These are phyloP conservation scores for Euphysa ruthae DNA, from an alignment of 30 jellyfish, hydroid and myxozoan species.

Conservation along the genomic window DNA sequence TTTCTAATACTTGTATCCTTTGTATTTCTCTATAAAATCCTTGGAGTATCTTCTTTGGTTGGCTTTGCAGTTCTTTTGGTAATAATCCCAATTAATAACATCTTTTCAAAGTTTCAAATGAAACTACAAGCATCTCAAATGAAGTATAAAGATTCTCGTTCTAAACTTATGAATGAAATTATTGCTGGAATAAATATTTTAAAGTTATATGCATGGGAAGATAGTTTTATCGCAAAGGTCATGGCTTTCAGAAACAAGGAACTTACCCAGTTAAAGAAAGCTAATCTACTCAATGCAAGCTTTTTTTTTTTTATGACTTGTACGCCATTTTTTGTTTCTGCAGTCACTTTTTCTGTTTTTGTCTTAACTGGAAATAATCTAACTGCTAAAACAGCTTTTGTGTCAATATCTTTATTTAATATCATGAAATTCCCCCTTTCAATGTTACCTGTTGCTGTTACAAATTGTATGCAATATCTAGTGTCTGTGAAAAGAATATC, in stretches of 20 bases:
- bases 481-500: constrained; percentile 68
- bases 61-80: constrained; percentile 67
- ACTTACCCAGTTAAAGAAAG: constrained; percentile 29
- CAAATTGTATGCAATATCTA: constrained; percentile 51
- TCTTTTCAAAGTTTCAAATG: constrained; percentile 20
- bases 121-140: constrained; percentile 47
- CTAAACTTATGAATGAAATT: constrained; percentile 76
- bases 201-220: constrained; percentile 97
- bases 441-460: constrained; percentile 55
- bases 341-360: constrained; percentile 69
- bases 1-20: constrained; percentile 61
- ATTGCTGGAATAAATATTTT: constrained; percentile 79
- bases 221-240: constrained; percentile 57
- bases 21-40: constrained; percentile 37
- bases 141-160: constrained; percentile 73
- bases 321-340: constrained; percentile 74
- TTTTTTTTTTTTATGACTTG: constrained; percentile 42
- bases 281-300: constrained; percentile 38
- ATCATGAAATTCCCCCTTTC: constrained; percentile 81
- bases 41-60: constrained; percentile 83
- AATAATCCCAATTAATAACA: constrained; percentile 55
- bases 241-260: constrained; percentile 50
- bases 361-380: constrained; percentile 64
- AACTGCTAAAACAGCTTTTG: constrained; percentile 89
- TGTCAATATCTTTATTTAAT: constrained; percentile 70